A percentile compares a stretch with the other conserved stretches of the same genome.
These are phyloP conservation scores for Leptoteleia sp. DNA, from an alignment of 1,140 invertebrate species.

Conservation along the genomic window DNA sequence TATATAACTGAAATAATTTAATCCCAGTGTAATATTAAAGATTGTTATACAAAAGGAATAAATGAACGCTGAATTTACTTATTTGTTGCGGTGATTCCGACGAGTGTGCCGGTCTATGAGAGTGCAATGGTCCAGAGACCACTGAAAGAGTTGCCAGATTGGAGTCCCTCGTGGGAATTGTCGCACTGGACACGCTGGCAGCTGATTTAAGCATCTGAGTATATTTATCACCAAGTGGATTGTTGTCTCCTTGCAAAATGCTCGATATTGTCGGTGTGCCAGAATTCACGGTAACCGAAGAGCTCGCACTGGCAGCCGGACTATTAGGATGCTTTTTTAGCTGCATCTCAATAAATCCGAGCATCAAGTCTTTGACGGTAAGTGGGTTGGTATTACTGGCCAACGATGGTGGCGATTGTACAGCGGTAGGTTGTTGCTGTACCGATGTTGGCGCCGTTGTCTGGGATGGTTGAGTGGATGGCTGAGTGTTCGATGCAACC, in stretches of 20 bases:
- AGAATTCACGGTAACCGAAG: constrained; percentile 75
- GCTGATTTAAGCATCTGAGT: constrained; percentile 50
- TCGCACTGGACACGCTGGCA: constrained; percentile 71
- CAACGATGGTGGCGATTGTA: constrained; percentile 80
- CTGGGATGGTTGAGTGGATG: constrained; percentile 8
- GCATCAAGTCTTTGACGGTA: constrained; percentile 88
- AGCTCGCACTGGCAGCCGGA: constrained; percentile 72
- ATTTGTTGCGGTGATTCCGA: constrained; percentile 77
- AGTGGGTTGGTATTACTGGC: constrained; percentile 81
- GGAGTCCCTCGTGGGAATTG: constrained; percentile 80
- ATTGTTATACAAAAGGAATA: no score
- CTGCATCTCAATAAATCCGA: constrained; percentile 88
- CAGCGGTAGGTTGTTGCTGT: constrained; percentile 75
- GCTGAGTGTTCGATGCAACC: constrained; percentile 9
- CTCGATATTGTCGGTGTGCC: constrained; percentile 85
- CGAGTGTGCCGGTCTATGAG: constrained; percentile 71
- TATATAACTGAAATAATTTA: no score
- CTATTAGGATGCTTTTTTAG: constrained; percentile 84
- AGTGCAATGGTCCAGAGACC: constrained; percentile 80
- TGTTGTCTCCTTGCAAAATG: constrained; percentile 81
- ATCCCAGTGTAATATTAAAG: no score
- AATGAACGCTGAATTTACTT: constrained; percentile 48
- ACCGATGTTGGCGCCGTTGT: constrained; percentile 63
- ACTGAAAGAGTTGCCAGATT: constrained; percentile 86
- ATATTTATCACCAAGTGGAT: constrained; percentile 36